Evolutionary conservation across 2,797 vertebrate species (phyloP).

Genomic region (Notamacropus eugenii): DNA sequence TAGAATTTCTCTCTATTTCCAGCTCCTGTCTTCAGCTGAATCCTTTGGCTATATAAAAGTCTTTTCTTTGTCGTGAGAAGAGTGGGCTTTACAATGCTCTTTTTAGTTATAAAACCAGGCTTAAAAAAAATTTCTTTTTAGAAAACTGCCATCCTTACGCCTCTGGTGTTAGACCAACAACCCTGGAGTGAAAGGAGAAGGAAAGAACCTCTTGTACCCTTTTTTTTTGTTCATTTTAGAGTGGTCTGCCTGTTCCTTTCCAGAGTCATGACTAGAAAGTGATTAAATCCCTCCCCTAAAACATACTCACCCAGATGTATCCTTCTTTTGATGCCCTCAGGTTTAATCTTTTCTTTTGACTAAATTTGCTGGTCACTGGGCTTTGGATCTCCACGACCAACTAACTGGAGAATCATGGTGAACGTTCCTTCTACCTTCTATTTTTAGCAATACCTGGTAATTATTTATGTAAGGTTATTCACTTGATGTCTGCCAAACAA

Average conservation of each 20-base stretch:
- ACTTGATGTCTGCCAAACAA: background rate
- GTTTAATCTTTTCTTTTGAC: background rate
- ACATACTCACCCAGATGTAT: background rate
- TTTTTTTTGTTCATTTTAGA: background rate
- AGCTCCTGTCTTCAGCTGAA: background rate
- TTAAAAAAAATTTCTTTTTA: background rate
- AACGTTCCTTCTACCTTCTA: background rate
- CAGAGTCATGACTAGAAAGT: background rate
- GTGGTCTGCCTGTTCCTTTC: background rate
- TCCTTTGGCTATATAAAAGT: background rate
- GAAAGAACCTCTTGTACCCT: background rate
- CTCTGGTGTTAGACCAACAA: background rate
- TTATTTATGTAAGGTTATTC: background rate
- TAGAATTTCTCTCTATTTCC: background rate
- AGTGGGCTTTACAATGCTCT: background rate
- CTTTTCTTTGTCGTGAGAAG: background rate
- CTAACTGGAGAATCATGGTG: background rate
- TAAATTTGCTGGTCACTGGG: background rate
- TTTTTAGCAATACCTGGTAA: background rate
- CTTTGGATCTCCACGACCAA: background rate
- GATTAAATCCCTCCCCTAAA: background rate
- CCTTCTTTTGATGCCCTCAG: background rate
- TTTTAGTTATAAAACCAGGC: background rate
- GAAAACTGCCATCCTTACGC: background rate
- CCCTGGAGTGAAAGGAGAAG: background rate